A percentile compares a stretch with the other conserved stretches of the same genome.
These are phyloP conservation scores for Eubasilissa splendida DNA, from an alignment of 2,888 invertebrate genomes.

Conservation along the genomic window DNA sequence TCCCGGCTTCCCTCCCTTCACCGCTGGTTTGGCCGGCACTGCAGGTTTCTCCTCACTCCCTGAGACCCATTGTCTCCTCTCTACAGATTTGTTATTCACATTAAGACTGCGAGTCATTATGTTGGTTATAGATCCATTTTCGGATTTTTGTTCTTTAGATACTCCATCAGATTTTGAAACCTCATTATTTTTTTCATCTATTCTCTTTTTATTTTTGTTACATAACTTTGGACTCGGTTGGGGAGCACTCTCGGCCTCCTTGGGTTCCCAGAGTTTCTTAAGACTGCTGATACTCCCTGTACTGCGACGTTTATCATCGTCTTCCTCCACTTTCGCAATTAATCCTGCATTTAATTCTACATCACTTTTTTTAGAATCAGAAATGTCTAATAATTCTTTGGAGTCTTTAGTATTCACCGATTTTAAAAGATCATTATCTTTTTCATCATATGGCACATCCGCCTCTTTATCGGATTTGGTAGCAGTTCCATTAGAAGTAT, in stretches of 20 bases:
- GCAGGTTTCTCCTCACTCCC: slow-evolving; percentile 75
- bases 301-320: slow-evolving; percentile 89
- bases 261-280: slow-evolving; percentile 93
- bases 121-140: slow-evolving; percentile 48
- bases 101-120: slow-evolving; percentile 57
- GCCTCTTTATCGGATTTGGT: slow-evolving; percentile 64
- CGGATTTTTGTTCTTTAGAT: slow-evolving; percentile 54
- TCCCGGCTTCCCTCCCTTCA: slow-evolving; percentile 75
- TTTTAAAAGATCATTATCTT: slow-evolving; percentile 59
- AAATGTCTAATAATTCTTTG: slow-evolving; percentile 63
- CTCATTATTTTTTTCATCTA: slow-evolving; percentile 59
- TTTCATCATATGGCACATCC: slow-evolving; percentile 63
- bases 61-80: slow-evolving; percentile 73
- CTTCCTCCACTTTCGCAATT: slow-evolving; percentile 71
- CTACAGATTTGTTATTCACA: slow-evolving; percentile 60
- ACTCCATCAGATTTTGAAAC: slow-evolving; percentile 55
- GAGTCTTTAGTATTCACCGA: slow-evolving; percentile 61
- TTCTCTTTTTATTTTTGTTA: slow-evolving; percentile 66
- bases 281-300: slow-evolving; percentile 94
- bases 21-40: slow-evolving; percentile 79
- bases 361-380: slow-evolving; percentile 63
- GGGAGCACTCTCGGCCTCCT: slow-evolving; percentile 73
- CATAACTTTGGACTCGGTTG: slow-evolving; percentile 79
- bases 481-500: slow-evolving; percentile 68
- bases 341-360: slow-evolving; percentile 59